phyloP scores from a whole-genome alignment of 2,888 invertebrate species.

The Macrosiphum euphorbiae region DNA sequence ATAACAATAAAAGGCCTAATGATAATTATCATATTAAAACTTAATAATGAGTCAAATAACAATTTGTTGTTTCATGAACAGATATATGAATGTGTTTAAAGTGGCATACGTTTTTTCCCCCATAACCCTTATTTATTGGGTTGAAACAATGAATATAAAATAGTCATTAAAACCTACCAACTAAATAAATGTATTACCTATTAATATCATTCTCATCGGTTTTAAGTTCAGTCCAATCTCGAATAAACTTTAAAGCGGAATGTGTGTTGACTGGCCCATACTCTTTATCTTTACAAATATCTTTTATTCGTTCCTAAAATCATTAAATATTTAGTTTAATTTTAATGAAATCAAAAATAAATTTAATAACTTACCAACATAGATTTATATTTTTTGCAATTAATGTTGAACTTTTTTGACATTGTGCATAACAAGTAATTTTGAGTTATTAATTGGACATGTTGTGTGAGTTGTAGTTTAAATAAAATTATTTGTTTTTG shows the following conservation, averaged over 20 bases:
- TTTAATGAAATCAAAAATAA: background rate
- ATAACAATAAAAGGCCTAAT: background rate
- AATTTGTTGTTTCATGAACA: background rate
- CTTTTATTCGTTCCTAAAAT: constrained; percentile 6
- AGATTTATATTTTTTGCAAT: constrained; percentile 73
- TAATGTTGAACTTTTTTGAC: constrained; percentile 77
- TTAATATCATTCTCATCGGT: background rate
- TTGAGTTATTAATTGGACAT: constrained; percentile 86
- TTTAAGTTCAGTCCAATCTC: constrained; percentile 28
- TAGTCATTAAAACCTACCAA: background rate
- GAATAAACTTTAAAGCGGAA: constrained; percentile 30
- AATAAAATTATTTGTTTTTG: constrained; percentile 72
- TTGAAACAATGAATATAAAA: background rate
- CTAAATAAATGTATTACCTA: background rate
- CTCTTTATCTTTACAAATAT: background rate
- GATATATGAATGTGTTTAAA: background rate
- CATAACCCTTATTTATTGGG: background rate
- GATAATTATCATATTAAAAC: background rate
- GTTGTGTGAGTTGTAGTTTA: constrained; percentile 83
- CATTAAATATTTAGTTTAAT: background rate
- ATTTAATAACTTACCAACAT: constrained; percentile 72
- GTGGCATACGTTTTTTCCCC: background rate
- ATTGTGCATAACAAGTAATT: constrained; percentile 79
- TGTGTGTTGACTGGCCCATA: constrained; percentile 26
- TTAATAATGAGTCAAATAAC: background rate